These are phyloP conservation scores for Upupa epops DNA, from an alignment of 2,113 vertebrate species.

Conservation along the genomic window DNA sequence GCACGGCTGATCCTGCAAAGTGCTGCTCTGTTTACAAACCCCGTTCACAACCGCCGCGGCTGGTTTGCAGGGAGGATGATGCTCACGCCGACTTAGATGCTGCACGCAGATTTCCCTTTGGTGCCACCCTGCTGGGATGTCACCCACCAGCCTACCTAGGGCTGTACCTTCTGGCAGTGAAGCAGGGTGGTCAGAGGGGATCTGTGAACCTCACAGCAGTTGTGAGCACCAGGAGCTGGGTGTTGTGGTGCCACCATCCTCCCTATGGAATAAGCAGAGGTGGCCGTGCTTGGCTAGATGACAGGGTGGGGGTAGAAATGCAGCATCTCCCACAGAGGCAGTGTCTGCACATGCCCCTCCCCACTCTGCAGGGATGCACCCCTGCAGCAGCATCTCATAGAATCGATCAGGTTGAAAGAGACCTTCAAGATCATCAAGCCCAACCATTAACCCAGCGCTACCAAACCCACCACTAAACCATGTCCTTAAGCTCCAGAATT, in stretches of 20 bases:
- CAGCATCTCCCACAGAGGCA: neutral
- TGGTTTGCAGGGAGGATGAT: rapidly evolving
- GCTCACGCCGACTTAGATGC: rapidly evolving
- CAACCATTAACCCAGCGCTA: too few relatives aligned
- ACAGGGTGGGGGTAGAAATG: neutral
- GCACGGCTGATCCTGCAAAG: rapidly evolving
- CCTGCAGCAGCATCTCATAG: too few relatives aligned
- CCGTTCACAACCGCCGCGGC: rapidly evolving
- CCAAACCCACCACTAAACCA: too few relatives aligned
- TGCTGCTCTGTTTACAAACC: neutral
- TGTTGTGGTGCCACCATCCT: neutral
- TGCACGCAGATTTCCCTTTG: neutral
- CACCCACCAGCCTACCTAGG: neutral
- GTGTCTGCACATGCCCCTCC: neutral
- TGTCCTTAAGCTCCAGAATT: too few relatives aligned
- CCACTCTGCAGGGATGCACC: neutral
- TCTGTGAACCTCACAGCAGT: neutral
- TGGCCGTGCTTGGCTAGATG: rapidly evolving
- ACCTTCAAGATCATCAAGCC: too few relatives aligned
- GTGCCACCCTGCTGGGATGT: rapidly evolving
- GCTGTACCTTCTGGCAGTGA: neutral
- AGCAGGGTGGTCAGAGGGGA: neutral
- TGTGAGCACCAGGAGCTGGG: neutral
- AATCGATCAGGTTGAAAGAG: too few relatives aligned
- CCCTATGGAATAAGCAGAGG: neutral